phyloP scores from a whole-genome alignment of 1,140 invertebrate genomes.

The Plutomurus gul region DNA sequence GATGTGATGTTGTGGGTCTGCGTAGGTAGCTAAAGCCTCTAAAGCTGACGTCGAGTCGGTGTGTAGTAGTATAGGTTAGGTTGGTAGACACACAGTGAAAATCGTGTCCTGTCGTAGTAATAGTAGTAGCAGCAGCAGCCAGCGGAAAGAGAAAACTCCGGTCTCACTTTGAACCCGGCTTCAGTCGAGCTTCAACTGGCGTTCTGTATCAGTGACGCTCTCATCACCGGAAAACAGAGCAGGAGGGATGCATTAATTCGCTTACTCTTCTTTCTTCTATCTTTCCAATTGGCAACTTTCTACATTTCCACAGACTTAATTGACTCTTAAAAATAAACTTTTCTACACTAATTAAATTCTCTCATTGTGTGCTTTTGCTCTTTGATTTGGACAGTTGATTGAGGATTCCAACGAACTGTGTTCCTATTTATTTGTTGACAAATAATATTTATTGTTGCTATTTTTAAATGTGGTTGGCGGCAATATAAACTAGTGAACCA shows the following conservation, averaged over 20 bases:
- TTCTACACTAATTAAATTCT: too few species aligned
- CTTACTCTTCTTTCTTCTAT: constrained; percentile 5
- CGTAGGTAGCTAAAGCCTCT: background rate
- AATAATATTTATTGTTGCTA: too few species aligned
- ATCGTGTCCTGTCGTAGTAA: background rate
- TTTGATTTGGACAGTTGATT: too few species aligned
- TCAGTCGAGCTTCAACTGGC: constrained; percentile 23
- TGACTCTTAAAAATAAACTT: background rate
- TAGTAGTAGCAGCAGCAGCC: background rate
- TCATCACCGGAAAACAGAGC: constrained; percentile 7
- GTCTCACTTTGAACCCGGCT: constrained; percentile 8
- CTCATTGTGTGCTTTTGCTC: too few species aligned
- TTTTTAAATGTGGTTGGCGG: too few species aligned
- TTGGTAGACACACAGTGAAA: background rate
- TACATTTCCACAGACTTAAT: background rate
- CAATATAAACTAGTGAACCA: too few species aligned
- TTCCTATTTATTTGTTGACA: too few species aligned
- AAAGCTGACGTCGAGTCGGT: background rate
- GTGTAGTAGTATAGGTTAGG: background rate
- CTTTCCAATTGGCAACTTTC: background rate
- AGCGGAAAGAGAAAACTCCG: background rate
- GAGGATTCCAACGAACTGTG: too few species aligned
- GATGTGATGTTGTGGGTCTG: too few species aligned
- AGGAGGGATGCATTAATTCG: background rate
- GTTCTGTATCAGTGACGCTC: constrained; percentile 19